Base-by-base conservation (phyloP, 1,140 invertebrate species). In the Elysia chlorotica region DNA sequence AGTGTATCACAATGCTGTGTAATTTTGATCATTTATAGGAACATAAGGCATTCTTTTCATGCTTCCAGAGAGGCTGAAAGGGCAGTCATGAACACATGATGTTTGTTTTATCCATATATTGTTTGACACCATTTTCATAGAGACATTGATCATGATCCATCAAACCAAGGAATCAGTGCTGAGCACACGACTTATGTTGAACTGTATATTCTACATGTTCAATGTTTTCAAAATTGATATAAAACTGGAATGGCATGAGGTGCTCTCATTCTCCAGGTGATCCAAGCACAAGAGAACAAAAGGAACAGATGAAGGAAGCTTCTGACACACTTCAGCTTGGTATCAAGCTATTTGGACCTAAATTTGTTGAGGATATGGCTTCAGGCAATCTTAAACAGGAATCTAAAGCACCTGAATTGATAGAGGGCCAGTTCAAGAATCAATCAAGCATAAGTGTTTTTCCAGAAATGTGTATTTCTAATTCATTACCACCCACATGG, bases 221-320 rank as follows among this genome's bases (percentile, higher is more conserved):
- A 62, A 35, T 62, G 30, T 35, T 35, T 35, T 35, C 37, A 35
- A 62, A 62, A 19, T 67, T 37, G 25, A 38, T 54, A 54, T 54
- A 33, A 67, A 67, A 54, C 65, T 67, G 65, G 31, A 54, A 67
- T 67, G 35, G 65, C 65, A 67, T 67, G 63, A 67, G 65, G 56
- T 67, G n/a, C 36, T 67, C 65, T 54, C 48, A 67, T 67, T 67
- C 65, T 67, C 41, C 65, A 67, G 65, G 65, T 67, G 48, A 67
- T 41, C 3, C 48, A 4, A 54, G 48, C n/a, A 19, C 35, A n/a
- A 62, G 19, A 2, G 21, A 19, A 37, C 21, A 48, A 67, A 28
- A 30, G 21, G 59, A 33, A 54, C 30, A 67, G 25, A 31, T 67
- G 41, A 17, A 30, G 3, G 65, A 53, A 3, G 56, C 56, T 30